These are phyloP conservation scores for Campaea margaritaria DNA, from an alignment of 2,888 invertebrate species.

Conservation along the genomic window DNA sequence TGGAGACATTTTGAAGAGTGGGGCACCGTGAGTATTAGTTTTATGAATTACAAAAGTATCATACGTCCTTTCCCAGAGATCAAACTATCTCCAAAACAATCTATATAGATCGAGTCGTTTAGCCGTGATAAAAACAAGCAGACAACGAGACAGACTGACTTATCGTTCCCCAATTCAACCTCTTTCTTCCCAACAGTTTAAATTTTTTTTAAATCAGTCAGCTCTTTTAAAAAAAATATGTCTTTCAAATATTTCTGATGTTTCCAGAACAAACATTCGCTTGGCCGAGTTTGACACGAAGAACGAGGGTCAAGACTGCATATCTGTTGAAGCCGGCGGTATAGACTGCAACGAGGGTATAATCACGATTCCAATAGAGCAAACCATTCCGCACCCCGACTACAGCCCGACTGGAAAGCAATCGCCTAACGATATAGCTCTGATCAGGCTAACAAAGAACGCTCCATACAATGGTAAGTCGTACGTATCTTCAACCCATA, in stretches of 20 bases:
- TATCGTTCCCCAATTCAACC: too few relatives aligned
- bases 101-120: too few relatives aligned
- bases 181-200: too few relatives aligned
- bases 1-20: constrained; percentile 62
- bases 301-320: constrained; percentile 66
- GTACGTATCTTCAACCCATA: too few relatives aligned
- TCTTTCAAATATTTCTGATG: too few relatives aligned
- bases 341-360: constrained; percentile 71
- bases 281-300: constrained; percentile 79
- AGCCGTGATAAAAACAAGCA: too few relatives aligned
- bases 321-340: constrained; percentile 53
- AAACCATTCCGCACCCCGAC: constrained; percentile 67
- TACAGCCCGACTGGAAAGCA: constrained; percentile 57
- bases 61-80: too few relatives aligned
- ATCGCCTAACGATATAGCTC: constrained; percentile 73
- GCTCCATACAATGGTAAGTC: constrained; percentile 63
- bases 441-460: constrained; percentile 67
- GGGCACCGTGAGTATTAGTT: constrained; percentile 70
- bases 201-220: too few relatives aligned
- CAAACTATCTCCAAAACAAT: too few relatives aligned
- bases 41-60: not conserved
- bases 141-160: too few relatives aligned
- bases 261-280: constrained; percentile 55
- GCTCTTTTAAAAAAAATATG: too few relatives aligned
- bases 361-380: constrained; percentile 64